These are phyloP conservation scores for Drosophila murphyi DNA, from an alignment of 1,140 invertebrate genomes.

Conservation along the genomic window DNA sequence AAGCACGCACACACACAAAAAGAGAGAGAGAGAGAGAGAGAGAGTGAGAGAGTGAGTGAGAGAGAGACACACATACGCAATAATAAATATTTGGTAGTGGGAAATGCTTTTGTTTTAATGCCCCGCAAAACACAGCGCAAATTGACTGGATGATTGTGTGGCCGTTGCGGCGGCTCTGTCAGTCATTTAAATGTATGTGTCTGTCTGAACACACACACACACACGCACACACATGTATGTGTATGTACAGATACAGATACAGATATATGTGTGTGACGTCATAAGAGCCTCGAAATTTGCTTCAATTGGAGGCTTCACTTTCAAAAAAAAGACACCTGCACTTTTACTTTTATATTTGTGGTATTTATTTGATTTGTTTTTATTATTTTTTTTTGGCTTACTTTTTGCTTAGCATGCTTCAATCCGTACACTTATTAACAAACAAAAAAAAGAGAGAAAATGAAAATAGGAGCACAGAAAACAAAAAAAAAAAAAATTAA, in stretches of 20 bases:
- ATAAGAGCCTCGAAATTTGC: slow-evolving; percentile 26
- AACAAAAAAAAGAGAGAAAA: slow-evolving; percentile 4
- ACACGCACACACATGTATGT: slow-evolving; percentile 9
- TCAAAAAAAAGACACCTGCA: not conserved
- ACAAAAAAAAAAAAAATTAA: too few species aligned
- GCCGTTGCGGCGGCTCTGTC: slow-evolving; percentile 43
- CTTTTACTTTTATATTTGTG: slow-evolving; percentile 37
- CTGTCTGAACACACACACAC: not conserved
- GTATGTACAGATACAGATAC: slow-evolving; percentile 15
- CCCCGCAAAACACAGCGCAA: slow-evolving; percentile 80
- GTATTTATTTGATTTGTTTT: slow-evolving; percentile 11
- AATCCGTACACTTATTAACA: not conserved
- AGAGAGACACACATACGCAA: slow-evolving; percentile 30
- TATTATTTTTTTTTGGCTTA: not conserved
- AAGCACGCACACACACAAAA: slow-evolving; percentile 4
- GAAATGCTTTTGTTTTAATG: slow-evolving; percentile 81
- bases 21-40: too few species aligned
- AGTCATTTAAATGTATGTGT: slow-evolving; percentile 21
- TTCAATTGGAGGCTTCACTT: slow-evolving; percentile 18
- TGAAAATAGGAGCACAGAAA: too few species aligned
- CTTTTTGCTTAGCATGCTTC: not conserved
- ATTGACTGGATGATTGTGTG: slow-evolving; percentile 79
- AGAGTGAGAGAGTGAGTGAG: too few species aligned
- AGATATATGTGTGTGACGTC: slow-evolving; percentile 41
- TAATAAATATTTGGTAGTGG: slow-evolving; percentile 75